Evolutionary conservation across 2,797 vertebrate genomes (phyloP), one percentile per base, ranked within the genome.

Genomic region (Triplophysa bombifrons): DNA sequence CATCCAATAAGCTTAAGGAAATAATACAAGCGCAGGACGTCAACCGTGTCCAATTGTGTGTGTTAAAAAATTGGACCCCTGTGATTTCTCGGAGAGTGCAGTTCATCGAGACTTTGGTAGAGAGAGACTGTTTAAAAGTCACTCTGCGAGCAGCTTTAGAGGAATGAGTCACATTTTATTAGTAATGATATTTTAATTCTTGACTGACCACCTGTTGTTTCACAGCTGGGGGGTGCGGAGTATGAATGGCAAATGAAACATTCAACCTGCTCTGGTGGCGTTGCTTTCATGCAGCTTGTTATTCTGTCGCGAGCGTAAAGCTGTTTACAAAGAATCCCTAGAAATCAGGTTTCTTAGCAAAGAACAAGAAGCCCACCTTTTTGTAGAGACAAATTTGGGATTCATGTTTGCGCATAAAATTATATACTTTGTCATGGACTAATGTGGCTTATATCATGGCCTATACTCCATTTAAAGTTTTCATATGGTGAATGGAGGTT

Each of bases 141-240:
- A 78, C 53, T 82, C 72, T 75, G 71, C 27, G 73, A 84, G 80
- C 73, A 81, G 78, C 53, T 78, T 84, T 72, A 38, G 41, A 77
- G 73, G 56, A 80, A 79, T 86, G 85, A 86, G 78, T 86, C 85
- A 86, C 79, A 78, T 74, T 76, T 83, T 81, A 78, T 86, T 80
- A 83, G 58, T 78, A 84, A 81, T 82, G 65, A 74, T 20, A 81
- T 84, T 82, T 86, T 83, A 84, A 83, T 86, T 86, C 76, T 81
- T 83, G 68, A 81, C 76, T 77, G 81, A 76, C 81, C 81, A 83
- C 83, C 85, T 84, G 85, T 84, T 83, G 79, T 56, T 76, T 81
- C 75, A 77, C 82, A 85, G 80, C 84, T 85, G 82, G 82, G 34
- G 74, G 76, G 78, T 74, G 79, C 82, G 41, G 69, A 78, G 46